phyloP scores from a whole-genome alignment of 37 sponge, comb jelly and placozoan genomes.

The Halisarca cf. caerulea region DNA sequence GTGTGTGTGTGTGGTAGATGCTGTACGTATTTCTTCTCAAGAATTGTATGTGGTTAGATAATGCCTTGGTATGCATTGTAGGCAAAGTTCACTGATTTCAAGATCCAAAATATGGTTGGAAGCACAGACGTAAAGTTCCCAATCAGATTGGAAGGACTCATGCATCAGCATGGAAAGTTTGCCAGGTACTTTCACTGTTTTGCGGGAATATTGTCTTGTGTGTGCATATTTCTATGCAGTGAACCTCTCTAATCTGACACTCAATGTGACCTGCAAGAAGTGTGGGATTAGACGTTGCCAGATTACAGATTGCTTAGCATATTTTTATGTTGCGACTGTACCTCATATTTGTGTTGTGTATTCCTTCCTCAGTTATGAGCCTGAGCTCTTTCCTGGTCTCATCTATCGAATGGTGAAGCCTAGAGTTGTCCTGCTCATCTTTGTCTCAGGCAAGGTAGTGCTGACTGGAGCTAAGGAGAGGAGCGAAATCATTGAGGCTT shows the following conservation, averaged over 20 bases:
- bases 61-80: constrained; percentile 23
- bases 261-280: no score
- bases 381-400: constrained; percentile 98
- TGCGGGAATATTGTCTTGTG: not conserved
- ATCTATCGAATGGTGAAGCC: constrained; percentile 98
- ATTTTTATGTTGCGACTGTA: not conserved
- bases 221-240: not conserved
- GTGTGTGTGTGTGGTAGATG: not conserved
- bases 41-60: no score
- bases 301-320: not conserved
- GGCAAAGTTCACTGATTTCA: constrained; percentile 97
- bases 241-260: no score
- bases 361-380: constrained; percentile 82
- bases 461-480: constrained; percentile 97
- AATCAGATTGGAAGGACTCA: constrained; percentile 94
- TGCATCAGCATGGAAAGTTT: constrained; percentile 89
- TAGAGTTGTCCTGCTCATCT: constrained; percentile 94
- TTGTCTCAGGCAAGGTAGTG: constrained; percentile 99
- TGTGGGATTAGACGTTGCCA: not conserved
- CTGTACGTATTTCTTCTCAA: not conserved
- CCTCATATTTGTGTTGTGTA: not conserved
- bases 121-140: constrained; percentile 99
- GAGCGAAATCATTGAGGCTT: constrained; percentile 90
- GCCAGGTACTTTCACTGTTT: constrained; percentile 65
- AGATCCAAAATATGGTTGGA: constrained; percentile 99